Conservation (phyloP, 2,888 invertebrate genomes). For the Homarus gammarus region DNA sequence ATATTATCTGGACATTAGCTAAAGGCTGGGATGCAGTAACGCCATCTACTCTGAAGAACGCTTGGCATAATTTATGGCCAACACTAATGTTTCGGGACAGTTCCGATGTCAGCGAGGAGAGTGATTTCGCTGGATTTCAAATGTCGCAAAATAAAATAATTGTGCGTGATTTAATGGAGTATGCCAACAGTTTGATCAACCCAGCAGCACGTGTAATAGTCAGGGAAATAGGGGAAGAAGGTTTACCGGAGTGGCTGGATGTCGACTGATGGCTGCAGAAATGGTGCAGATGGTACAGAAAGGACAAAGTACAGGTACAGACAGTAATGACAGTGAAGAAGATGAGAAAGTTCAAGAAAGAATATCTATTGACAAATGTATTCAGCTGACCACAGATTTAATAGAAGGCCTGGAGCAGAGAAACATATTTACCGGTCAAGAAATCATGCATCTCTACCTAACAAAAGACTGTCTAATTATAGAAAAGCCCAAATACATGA, state of each 20-base stretch:
- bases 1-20: slow-evolving; percentile 5
- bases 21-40: background rate
- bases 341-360: slow-evolving; percentile 8
- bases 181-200: background rate
- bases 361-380: slow-evolving; percentile 26
- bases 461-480: background rate
- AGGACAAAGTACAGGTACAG: background rate
- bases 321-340: slow-evolving; percentile 23
- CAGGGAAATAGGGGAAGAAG: background rate
- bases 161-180: background rate
- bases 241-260: background rate
- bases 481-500: background rate
- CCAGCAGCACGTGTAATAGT: background rate
- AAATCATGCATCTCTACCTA: background rate
- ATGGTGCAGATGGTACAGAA: slow-evolving; percentile 11
- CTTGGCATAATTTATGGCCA: slow-evolving; percentile 35
- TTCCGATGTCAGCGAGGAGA: background rate
- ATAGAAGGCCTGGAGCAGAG: slow-evolving; percentile 3
- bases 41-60: background rate
- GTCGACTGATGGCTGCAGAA: background rate
- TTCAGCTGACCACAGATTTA: background rate
- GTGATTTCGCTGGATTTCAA: background rate
- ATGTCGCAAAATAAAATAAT: background rate
- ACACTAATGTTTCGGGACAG: slow-evolving; percentile 3
- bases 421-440: background rate